phyloP scores from a whole-genome alignment of 2,888 invertebrate genomes.

The Himalopsyche kuldschensis region DNA sequence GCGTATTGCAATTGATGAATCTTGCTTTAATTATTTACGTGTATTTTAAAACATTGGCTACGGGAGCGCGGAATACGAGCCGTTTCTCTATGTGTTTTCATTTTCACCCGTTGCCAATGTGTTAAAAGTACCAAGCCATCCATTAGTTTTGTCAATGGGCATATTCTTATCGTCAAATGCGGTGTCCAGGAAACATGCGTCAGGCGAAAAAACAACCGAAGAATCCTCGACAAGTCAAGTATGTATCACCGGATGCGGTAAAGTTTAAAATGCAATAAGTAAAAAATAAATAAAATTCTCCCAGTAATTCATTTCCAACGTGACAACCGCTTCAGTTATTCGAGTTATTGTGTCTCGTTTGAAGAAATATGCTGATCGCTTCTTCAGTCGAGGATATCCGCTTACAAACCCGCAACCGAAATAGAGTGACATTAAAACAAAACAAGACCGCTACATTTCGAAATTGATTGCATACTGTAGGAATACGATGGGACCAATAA shows the following conservation, averaged over 20 bases:
- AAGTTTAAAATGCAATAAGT: neutral
- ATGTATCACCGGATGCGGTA: neutral
- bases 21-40: too few relatives aligned
- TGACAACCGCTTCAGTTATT: neutral
- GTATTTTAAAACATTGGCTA: too few relatives aligned
- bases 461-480: neutral
- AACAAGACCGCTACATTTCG: neutral
- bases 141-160: neutral
- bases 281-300: neutral
- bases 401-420: neutral
- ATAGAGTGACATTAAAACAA: neutral
- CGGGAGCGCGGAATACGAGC: too few relatives aligned
- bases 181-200: neutral
- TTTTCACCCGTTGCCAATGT: too few relatives aligned
- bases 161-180: neutral
- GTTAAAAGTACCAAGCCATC: too few relatives aligned
- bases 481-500: neutral
- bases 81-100: too few relatives aligned
- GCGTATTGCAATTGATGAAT: too few relatives aligned
- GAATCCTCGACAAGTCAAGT: neutral
- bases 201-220: neutral
- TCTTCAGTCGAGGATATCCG: neutral
- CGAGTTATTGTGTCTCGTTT: neutral
- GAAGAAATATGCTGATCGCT: neutral
- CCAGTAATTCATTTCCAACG: neutral